These are phyloP conservation scores for Rallus limicola DNA, from an alignment of 2,113 vertebrate species.

Conservation along the genomic window DNA sequence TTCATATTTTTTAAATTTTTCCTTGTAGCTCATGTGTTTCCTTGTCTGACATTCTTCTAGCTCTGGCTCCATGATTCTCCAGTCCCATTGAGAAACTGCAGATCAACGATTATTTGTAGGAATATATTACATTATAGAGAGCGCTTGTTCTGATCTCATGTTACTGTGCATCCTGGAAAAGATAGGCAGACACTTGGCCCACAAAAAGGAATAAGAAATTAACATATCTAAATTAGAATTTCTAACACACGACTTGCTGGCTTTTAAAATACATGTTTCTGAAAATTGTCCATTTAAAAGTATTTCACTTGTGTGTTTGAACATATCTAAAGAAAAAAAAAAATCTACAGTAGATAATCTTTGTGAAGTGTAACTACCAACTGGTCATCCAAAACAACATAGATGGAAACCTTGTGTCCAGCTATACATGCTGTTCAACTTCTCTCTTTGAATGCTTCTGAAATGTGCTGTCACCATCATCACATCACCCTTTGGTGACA, in stretches of 20 bases:
- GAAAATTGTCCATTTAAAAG: background rate
- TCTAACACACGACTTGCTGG: background rate
- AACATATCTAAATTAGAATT: background rate
- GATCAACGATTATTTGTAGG: background rate
- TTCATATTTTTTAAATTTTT: background rate
- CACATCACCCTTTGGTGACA: background rate
- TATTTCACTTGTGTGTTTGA: background rate
- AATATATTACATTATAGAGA: background rate
- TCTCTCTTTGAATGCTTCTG: background rate
- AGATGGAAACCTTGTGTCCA: background rate
- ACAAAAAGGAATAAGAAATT: background rate
- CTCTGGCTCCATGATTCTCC: background rate
- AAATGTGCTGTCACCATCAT: background rate
- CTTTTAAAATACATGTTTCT: background rate
- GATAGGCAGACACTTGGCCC: background rate
- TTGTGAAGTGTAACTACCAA: background rate
- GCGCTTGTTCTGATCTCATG: background rate
- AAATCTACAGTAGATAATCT: background rate
- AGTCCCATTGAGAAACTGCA: background rate
- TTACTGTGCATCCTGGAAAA: background rate
- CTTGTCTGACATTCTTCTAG: background rate
- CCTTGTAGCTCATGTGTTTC: background rate
- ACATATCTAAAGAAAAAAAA: background rate
- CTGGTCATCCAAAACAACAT: background rate
- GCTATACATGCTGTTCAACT: background rate